Evolutionary conservation across 2,113 vertebrate genomes (phyloP).

Genomic region (Eclectus roratus): DNA sequence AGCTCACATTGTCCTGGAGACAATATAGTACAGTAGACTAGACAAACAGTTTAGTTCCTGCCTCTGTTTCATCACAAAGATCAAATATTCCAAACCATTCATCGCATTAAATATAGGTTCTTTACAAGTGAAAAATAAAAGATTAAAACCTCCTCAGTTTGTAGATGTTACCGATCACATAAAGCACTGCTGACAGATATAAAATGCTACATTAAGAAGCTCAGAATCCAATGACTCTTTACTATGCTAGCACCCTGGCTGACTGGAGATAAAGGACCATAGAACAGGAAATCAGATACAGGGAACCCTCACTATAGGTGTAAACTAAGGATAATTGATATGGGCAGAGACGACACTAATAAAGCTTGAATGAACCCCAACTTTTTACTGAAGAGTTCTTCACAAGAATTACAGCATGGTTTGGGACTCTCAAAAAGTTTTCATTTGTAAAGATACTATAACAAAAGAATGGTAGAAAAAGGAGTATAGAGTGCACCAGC

Average conservation of each 20-base stretch:
- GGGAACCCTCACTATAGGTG: not conserved
- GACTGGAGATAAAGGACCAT: not conserved
- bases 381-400: not conserved
- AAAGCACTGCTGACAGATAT: not conserved
- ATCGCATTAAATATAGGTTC: not conserved
- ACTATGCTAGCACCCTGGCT: rapidly evolving
- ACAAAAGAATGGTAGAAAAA: not conserved
- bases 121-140: not conserved
- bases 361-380: not conserved
- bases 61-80: not conserved
- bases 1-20: not conserved
- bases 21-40: not conserved
- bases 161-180: not conserved
- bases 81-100: not conserved
- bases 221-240: not conserved
- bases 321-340: not conserved
- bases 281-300: not conserved
- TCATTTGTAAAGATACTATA: not conserved
- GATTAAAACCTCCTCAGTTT: not conserved
- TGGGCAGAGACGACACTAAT: not conserved
- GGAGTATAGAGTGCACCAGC: not conserved
- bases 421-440: not conserved
- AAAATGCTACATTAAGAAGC: not conserved
- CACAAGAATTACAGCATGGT: not conserved
- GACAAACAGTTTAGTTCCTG: not conserved